Evolutionary conservation across 2,797 vertebrate genomes (phyloP).

Genomic region (Amblyraja radiata): DNA sequence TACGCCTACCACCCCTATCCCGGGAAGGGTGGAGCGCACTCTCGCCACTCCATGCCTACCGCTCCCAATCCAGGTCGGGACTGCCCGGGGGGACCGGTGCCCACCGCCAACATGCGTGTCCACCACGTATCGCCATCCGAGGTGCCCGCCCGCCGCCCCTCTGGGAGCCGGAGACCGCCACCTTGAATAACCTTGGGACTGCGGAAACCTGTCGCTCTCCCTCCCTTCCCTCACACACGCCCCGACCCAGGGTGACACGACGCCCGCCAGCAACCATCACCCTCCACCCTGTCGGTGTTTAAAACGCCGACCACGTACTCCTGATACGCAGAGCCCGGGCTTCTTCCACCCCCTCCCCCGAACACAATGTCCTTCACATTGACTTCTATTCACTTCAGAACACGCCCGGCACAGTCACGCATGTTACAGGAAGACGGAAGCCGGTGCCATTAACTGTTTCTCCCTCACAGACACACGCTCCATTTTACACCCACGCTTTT

Average conservation of each 20-base stretch:
- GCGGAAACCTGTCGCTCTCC: conserved; percentile 58
- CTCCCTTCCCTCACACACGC: not conserved
- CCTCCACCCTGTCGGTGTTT: too few species aligned
- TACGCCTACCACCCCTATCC: too few species aligned
- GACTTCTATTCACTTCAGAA: conserved; percentile 57
- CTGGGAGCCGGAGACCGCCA: conserved; percentile 49
- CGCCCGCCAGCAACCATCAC: not conserved
- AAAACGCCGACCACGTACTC: too few species aligned
- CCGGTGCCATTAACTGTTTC: conserved; percentile 54
- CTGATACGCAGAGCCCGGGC: too few species aligned
- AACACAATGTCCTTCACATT: conserved; percentile 68
- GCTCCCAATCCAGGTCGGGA: too few species aligned
- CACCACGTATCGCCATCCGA: too few species aligned
- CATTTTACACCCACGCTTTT: conserved; percentile 26
- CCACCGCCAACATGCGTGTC: too few species aligned
- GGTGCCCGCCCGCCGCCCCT: too few species aligned
- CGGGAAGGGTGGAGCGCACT: too few species aligned
- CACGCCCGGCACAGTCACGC: conserved; percentile 36
- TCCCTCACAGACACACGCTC: not conserved
- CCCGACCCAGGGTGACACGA: not conserved
- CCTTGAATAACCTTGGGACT: conserved; percentile 82
- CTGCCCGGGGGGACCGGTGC: too few species aligned
- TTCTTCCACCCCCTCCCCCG: too few species aligned
- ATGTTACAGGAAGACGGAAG: conserved; percentile 41
- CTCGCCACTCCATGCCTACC: too few species aligned